Percentiles rank a stretch among this genome's conserved stretches.
These are phyloP conservation scores for Gastrophysa polygoni DNA, from an alignment of 2,888 invertebrate genomes.

Conservation along the genomic window DNA sequence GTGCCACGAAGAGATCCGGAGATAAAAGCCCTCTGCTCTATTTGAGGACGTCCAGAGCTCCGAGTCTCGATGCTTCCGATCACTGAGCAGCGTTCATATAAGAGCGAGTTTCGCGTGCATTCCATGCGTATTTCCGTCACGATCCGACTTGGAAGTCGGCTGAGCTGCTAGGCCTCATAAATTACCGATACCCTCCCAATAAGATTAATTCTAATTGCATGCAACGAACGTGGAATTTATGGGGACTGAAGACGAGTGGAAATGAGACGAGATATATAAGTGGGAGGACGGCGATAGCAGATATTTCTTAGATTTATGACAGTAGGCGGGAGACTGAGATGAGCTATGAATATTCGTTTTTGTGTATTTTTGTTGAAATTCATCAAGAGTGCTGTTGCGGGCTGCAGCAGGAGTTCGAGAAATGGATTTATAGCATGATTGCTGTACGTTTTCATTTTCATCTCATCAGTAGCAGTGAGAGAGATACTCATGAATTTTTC, in stretches of 20 bases:
- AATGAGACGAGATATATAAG: conserved; percentile 31
- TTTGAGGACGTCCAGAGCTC: conserved; percentile 2
- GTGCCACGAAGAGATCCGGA: conserved; percentile 17
- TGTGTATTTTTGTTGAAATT: background rate
- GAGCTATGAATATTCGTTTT: conserved; percentile 21
- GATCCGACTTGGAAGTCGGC: conserved; percentile 1
- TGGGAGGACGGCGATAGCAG: conserved; percentile 26
- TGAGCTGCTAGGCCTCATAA: conserved; percentile 33
- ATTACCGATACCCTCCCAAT: conserved; percentile 39
- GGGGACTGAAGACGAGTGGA: conserved; percentile 40
- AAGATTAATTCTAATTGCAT: conserved; percentile 43
- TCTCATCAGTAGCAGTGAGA: too few relatives aligned
- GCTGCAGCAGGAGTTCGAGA: background rate
- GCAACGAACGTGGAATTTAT: conserved; percentile 38
- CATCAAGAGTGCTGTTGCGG: too few relatives aligned
- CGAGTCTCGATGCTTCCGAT: background rate
- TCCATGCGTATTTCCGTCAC: conserved; percentile 8
- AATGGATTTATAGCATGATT: background rate
- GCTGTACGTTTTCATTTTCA: too few relatives aligned
- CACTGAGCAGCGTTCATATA: background rate
- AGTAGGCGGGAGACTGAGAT: conserved; percentile 14
- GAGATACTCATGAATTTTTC: too few relatives aligned
- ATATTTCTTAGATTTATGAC: conserved; percentile 31
- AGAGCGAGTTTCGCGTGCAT: conserved; percentile 1
- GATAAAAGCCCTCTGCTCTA: conserved; percentile 10